These are phyloP conservation scores for Saccostrea echinata DNA, from an alignment of 1,140 invertebrate species.

Conservation along the genomic window DNA sequence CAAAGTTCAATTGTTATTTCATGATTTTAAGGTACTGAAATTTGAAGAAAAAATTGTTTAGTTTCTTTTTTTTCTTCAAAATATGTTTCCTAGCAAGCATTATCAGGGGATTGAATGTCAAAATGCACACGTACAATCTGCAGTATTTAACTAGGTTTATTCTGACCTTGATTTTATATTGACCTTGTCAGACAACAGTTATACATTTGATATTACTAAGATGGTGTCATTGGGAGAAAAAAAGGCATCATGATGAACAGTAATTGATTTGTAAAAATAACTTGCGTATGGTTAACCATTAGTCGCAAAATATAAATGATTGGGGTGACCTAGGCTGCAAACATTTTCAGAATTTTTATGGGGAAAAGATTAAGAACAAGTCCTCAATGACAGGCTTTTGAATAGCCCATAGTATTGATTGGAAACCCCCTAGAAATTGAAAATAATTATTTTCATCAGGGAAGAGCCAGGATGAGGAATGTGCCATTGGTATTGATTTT, in stretches of 20 bases:
- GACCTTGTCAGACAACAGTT: background rate
- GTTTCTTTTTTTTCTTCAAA: no score
- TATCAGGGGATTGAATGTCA: no score
- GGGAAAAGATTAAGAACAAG: slow-evolving; percentile 36
- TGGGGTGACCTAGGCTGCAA: slow-evolving; percentile 30
- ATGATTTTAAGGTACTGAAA: no score
- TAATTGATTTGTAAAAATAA: slow-evolving; percentile 40
- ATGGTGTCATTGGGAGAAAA: slow-evolving; percentile 23
- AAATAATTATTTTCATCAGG: slow-evolving; percentile 39
- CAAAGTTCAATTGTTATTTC: no score
- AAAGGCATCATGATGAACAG: slow-evolving; percentile 31
- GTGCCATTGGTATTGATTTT: slow-evolving; percentile 34
- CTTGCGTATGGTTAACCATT: slow-evolving; percentile 36
- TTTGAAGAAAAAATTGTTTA: no score
- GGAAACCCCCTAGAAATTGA: slow-evolving; percentile 33
- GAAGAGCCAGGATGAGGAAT: slow-evolving; percentile 26
- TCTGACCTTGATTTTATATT: background rate
- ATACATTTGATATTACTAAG: slow-evolving; percentile 16
- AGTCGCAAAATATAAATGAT: slow-evolving; percentile 37
- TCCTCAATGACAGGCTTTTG: slow-evolving; percentile 35
- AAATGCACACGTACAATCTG: background rate
- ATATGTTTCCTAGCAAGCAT: no score
- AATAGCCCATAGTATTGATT: slow-evolving; percentile 37
- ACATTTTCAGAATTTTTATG: slow-evolving; percentile 39
- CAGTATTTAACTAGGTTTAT: background rate